These are phyloP conservation scores for Eupithecia exiguata DNA, from an alignment of 2,888 invertebrate species.

Conservation along the genomic window DNA sequence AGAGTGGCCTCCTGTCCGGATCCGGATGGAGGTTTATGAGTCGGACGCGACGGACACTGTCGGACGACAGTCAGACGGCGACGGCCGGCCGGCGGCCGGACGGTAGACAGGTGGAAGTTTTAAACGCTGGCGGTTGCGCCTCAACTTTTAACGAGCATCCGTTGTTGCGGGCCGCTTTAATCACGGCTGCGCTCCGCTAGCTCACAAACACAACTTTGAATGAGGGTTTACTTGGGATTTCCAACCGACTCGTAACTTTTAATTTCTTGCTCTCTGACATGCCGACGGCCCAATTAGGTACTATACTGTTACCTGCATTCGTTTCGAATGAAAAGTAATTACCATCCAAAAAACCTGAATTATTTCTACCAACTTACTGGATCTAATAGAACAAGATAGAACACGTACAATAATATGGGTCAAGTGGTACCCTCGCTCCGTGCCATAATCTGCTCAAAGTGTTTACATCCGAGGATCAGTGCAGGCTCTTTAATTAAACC, in stretches of 20 bases:
- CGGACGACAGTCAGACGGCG: background rate
- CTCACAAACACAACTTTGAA: constrained; percentile 33
- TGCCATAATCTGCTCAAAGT: background rate
- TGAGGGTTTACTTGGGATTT: constrained; percentile 28
- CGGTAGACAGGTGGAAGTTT: constrained; percentile 38
- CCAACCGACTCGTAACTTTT: constrained; percentile 25
- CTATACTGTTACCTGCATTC: background rate
- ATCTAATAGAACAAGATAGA: background rate
- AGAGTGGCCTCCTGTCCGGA: background rate
- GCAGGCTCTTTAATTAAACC: constrained; percentile 34
- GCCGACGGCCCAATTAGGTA: constrained; percentile 1
- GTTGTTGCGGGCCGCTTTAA: constrained; percentile 40
- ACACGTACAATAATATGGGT: background rate
- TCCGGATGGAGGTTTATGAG: background rate
- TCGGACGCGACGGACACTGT: background rate
- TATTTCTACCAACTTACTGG: background rate
- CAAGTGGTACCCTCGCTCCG: background rate
- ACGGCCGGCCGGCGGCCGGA: constrained; percentile 5
- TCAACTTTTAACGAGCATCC: constrained; percentile 47
- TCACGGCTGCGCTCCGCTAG: constrained; percentile 39
- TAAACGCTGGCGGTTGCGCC: constrained; percentile 40
- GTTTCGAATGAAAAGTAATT: background rate
- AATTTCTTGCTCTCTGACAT: constrained; percentile 30
- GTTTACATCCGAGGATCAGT: constrained; percentile 26
- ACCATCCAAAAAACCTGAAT: background rate